Base-by-base conservation (phyloP, 2,113 vertebrate species). In the Psilopogon haemacephalus region DNA sequence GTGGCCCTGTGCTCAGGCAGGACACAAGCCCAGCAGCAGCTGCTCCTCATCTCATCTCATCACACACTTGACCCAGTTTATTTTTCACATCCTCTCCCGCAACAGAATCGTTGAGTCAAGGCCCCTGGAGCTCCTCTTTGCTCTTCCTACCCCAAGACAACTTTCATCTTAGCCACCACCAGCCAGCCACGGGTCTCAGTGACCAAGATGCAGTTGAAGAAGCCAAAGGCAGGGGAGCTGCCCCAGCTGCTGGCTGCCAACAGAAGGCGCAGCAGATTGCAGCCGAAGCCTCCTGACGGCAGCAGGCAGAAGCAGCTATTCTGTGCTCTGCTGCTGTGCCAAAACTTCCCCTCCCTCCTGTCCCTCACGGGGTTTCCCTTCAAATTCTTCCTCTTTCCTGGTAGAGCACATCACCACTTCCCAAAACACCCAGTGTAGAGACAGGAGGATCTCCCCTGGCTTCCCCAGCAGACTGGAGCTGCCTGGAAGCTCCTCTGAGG, bases 211-310 rank as follows among this genome's bases (percentile, higher is more conserved):
- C 70, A 67, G 85, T n/a, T 54, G 17, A 1, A 71, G 80, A 58
- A 78, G 75, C 56, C 12, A 38, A 55, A 35, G 42, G 75, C 79
- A 83, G 58, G 1, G 56, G 59, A 86, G 88, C 92, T 55, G 2
- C 62, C 35, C 44, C 84, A 86, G 89, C 92, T 63, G 94, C 44
- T 67, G 73, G n/a, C 37, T 12, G 74, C 90, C 16, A 30, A 68
- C 96, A 97, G 97, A 96, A 70, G 95, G 97, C 77, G 30, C 13
- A n/a, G 91, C 97, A 96, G 97, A 93, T 85, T 88, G 97, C 8
- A 32, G 73, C 4, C 0, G n/a, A 37, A 33, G 88, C 69, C 69
- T 71, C 92, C 93, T 38, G 81, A 64, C 1, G 75, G 70, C 94
- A 48, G 68, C 90, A 64, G 88, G 64, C 74, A 58, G 78, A 63